A percentile compares a stretch with the other conserved stretches of the same genome.
Conservation (phyloP, 2,113 vertebrate genomes). For the Vimba vimba region DNA sequence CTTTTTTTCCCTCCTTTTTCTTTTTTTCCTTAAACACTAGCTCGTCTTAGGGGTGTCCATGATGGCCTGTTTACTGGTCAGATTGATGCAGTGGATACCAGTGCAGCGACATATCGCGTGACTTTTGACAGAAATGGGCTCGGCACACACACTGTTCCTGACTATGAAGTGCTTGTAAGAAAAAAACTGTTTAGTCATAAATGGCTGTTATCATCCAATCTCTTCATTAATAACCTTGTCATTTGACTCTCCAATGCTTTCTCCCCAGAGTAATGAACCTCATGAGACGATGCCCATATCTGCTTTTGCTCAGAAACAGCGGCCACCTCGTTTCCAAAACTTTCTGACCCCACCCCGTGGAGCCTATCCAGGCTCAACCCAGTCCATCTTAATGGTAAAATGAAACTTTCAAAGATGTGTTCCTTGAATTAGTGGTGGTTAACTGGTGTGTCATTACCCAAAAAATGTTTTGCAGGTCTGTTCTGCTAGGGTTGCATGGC, state of each 20-base stretch:
- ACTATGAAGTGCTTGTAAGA: conserved; percentile 97
- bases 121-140: conserved; percentile 96
- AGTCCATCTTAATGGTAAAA: conserved; percentile 87
- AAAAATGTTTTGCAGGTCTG: background rate
- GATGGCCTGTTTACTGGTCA: conserved; percentile 97
- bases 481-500: background rate
- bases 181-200: background rate
- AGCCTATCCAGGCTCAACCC: conserved; percentile 83
- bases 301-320: conserved; percentile 96
- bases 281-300: conserved; percentile 98
- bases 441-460: background rate
- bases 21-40: conserved; percentile 66
- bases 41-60: conserved; percentile 91
- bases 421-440: background rate
- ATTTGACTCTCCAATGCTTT: background rate
- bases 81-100: conserved; percentile 96
- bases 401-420: background rate
- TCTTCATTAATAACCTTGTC: background rate
- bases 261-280: conserved; percentile 91
- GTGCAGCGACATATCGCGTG: conserved; percentile 94
- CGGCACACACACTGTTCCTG: conserved; percentile 96
- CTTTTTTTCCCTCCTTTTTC: background rate
- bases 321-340: conserved; percentile 85
- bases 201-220: background rate
- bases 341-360: conserved; percentile 90